Conservation (phyloP, 1,140 invertebrate genomes). For the Cherax destructor region DNA sequence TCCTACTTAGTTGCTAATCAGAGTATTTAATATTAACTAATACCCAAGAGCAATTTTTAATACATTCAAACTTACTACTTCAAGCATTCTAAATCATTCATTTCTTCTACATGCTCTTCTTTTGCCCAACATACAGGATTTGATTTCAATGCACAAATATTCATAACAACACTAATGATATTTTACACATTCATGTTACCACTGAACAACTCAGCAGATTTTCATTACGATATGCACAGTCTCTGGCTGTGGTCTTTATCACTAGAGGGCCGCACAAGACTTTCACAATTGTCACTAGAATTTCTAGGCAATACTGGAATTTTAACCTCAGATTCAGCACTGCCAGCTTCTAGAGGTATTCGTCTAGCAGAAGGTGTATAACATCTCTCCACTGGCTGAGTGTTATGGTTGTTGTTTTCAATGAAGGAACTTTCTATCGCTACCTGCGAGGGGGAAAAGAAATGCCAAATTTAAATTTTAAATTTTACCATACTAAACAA, state of each 20-base stretch:
- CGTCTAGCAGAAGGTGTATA: slow-evolving; percentile 5
- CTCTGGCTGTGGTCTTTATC: not conserved
- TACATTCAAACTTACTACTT: not conserved
- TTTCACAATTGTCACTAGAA: not conserved
- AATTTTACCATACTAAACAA: not conserved
- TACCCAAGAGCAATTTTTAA: not conserved
- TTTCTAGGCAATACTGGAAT: not conserved
- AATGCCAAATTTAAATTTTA: not conserved
- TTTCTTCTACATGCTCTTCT: not conserved
- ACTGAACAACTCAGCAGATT: not conserved
- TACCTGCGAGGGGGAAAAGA: not conserved
- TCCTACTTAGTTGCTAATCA: not conserved
- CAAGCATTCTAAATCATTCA: not conserved
- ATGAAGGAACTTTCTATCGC: slow-evolving; percentile 24
- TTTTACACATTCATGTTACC: not conserved
- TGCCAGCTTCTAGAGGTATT: not conserved
- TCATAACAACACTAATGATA: not conserved
- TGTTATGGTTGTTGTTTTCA: slow-evolving; percentile 31
- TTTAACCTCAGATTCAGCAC: slow-evolving; percentile 1
- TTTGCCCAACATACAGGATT: not conserved
- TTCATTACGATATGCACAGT: slow-evolving; percentile 2
- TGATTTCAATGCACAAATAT: not conserved
- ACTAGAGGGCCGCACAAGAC: not conserved
- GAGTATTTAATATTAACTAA: not conserved
- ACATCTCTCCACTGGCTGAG: slow-evolving; percentile 1